Evolutionary conservation across 2,797 vertebrate genomes (phyloP).

Genomic region (Cossypha dichroa): DNA sequence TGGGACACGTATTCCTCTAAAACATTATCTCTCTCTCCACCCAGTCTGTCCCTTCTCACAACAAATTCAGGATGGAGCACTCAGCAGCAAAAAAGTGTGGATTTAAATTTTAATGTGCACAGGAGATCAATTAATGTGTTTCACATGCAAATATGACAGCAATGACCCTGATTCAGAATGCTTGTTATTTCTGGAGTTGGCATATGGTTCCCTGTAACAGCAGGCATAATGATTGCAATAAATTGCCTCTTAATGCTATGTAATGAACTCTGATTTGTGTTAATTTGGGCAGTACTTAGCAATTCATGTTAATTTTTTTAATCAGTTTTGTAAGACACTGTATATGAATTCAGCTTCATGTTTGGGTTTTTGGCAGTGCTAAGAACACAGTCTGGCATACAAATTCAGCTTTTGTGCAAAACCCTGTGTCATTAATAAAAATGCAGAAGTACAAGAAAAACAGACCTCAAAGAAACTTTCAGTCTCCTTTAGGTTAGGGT

Average conservation of each 20-base stretch:
- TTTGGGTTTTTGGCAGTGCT: slow-evolving; percentile 15
- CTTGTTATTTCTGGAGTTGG: slow-evolving; percentile 71
- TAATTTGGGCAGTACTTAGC: slow-evolving; percentile 65
- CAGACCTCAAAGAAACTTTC: not conserved
- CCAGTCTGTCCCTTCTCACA: not conserved
- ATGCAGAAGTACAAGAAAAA: not conserved
- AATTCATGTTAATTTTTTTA: slow-evolving; percentile 59
- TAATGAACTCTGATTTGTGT: slow-evolving; percentile 73
- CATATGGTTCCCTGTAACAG: slow-evolving; percentile 66
- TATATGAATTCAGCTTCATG: slow-evolving; percentile 2
- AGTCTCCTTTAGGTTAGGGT: not conserved
- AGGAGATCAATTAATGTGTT: slow-evolving; percentile 66
- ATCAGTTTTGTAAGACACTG: slow-evolving; percentile 34
- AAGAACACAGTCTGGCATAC: not conserved
- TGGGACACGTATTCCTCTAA: not conserved
- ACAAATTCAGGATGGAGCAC: not conserved
- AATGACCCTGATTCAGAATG: slow-evolving; percentile 66
- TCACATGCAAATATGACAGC: slow-evolving; percentile 62
- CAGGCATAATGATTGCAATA: slow-evolving; percentile 69
- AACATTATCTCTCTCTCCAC: not conserved
- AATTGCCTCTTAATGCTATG: slow-evolving; percentile 63
- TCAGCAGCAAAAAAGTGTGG: not conserved
- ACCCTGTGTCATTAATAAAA: not conserved
- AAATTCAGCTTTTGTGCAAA: not conserved
- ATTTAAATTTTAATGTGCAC: slow-evolving; percentile 63